A percentile compares a stretch with the other conserved stretches of the same genome.
phyloP scores from a whole-genome alignment of 2,888 invertebrate genomes.

The Lathronympha strigana region DNA sequence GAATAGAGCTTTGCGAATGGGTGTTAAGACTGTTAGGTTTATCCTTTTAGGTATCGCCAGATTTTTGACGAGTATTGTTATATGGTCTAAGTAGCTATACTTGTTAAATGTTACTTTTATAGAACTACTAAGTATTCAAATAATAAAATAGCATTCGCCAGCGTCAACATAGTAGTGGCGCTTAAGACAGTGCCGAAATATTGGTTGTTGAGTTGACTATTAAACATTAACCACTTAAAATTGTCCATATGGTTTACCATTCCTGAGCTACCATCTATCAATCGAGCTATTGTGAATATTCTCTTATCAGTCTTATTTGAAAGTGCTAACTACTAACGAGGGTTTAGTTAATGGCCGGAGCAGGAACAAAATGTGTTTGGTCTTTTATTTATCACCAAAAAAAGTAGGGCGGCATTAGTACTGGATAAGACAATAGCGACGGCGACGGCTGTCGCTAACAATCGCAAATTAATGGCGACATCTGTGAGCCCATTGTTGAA shows the following conservation, averaged over 20 bases:
- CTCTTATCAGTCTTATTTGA: neutral
- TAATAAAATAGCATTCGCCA: too few species aligned
- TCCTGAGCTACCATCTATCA: too few species aligned
- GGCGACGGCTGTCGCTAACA: slow-evolving; percentile 33
- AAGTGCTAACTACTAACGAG: slow-evolving; percentile 22
- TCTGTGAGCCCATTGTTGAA: slow-evolving; percentile 31
- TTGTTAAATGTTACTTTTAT: too few species aligned
- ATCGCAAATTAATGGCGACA: slow-evolving; percentile 39
- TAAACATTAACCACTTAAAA: too few species aligned
- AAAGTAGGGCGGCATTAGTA: slow-evolving; percentile 33
- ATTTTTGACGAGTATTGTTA: neutral
- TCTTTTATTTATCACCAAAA: slow-evolving; percentile 29
- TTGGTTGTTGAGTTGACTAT: too few species aligned
- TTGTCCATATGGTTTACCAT: too few species aligned
- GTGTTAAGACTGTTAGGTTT: neutral
- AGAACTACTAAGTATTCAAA: too few species aligned
- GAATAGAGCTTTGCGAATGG: neutral
- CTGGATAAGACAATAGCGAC: slow-evolving; percentile 32
- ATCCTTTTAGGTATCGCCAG: too few species aligned
- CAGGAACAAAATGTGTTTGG: slow-evolving; percentile 34
- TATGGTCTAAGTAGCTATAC: too few species aligned
- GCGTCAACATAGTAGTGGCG: too few species aligned
- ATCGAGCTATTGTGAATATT: neutral
- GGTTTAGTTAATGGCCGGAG: slow-evolving; percentile 17
- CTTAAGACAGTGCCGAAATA: too few species aligned